Evolutionary conservation across 2,113 vertebrate genomes (phyloP), one percentile per base, ranked within the genome.

Genomic region (Lepidothrix coronata): DNA sequence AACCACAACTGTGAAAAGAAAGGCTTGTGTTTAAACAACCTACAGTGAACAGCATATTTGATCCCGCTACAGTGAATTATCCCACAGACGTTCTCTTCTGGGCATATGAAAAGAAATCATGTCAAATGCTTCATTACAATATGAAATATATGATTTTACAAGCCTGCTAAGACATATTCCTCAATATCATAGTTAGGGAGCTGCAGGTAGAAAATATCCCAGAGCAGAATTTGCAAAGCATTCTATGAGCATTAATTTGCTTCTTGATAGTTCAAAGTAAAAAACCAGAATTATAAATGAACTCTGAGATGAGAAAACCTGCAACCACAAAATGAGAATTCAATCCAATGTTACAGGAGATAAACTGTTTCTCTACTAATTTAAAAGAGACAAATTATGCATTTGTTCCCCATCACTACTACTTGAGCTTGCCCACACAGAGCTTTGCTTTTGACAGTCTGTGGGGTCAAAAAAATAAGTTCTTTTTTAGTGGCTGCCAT

Each of bases 221-320:
- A 91, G 49, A 95, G 59, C 14, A 84, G 55, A 91, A 93, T 76
- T 35, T 63, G 75, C 48, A 39, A 55, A 51, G 67, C 68, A 58
- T 90, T 87, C 55, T 68, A 52, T 54, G 78, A 70, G 76, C 46
- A 88, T 43, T 76, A 73, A 94, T 92, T 93, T 93, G 24, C 48
- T 90, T 88, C 72, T 94, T 87, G 55, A 90, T 61, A 65, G 57
- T 72, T 94, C 88, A 87, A 93, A 90, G 89, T 65, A 82, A 88
- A 93, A 72, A 9, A n/a, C 41, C 57, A 81, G 48, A 78, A 81
- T 84, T 51, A 75, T 24, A 89, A 93, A 91, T 63, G 5, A 71
- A 58, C 14, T 62, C 39, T 30, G 57, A 61, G 68, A 96, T 76
- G 51, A 86, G 44, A 87, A 93, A 89, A 78, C 44, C 54, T 88